Evolutionary conservation across 2,888 invertebrate species (phyloP).

Genomic region (Empis livida): DNA sequence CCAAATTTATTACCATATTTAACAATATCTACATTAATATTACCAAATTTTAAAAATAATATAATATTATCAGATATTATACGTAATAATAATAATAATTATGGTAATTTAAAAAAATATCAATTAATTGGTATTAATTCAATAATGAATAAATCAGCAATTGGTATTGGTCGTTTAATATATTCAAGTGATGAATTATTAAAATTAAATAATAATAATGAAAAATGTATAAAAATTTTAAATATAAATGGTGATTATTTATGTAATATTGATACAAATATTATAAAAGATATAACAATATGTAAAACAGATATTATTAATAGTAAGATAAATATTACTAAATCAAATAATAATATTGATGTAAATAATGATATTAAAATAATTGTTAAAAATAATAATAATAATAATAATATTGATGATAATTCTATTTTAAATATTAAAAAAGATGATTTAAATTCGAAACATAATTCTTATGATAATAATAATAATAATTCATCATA

Average conservation of each 20-base stretch:
- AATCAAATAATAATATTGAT: no score
- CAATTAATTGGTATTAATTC: conserved; percentile 56
- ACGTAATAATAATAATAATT: conserved; percentile 27
- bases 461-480: no score
- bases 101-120: conserved; percentile 43
- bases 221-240: conserved; percentile 56
- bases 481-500: no score
- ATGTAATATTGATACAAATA: conserved; percentile 54
- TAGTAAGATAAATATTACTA: no score
- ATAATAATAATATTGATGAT: no score
- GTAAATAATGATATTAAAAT: no score
- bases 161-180: conserved; percentile 62
- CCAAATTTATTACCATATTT: conserved; percentile 58
- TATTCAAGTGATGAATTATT: conserved; percentile 67
- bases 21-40: conserved; percentile 55
- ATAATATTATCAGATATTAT: conserved; percentile 54
- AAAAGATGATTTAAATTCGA: no score
- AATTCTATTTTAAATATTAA: no score
- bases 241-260: conserved; percentile 70
- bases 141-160: conserved; percentile 58
- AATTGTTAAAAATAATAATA: no score
- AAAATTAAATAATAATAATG: conserved; percentile 50
- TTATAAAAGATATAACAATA: conserved; percentile 29
- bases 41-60: conserved; percentile 49
- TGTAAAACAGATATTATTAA: no score